Base-by-base conservation (phyloP, 2,113 vertebrate genomes). In the Leucoraja erinaceus region DNA sequence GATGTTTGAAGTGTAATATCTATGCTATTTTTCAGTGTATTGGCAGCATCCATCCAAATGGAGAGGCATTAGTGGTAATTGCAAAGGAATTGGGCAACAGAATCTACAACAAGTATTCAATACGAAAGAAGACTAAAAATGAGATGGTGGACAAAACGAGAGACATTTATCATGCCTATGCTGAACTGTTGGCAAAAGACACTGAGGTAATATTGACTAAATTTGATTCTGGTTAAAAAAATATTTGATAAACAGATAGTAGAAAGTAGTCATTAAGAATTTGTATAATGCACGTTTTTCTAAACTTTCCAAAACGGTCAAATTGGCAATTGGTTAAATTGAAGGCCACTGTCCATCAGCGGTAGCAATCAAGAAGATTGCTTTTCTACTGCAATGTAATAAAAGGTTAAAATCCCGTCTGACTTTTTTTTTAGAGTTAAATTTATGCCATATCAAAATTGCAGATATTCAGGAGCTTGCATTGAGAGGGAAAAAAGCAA, bases 181-280 rank as follows among this genome's bases (percentile, higher is more conserved):
- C 95, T 10, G 95, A 95, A 5, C 95, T 99, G 56, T 95, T 99
- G 93, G 97, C 98, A 10, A 96, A 96, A 25, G 97, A 99, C 91
- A 94, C 94, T 0, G 92, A 96, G 97, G 99, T 99, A 94, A 77
- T 93, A 0, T 0, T n/a, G 10, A 31, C 5, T 86, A n/a, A n/a
- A 63, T 31, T 59, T 54, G 47, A 54, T 70, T 75, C 5, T 59
- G 75, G 38, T 74, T n/a, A n/a, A n/a, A 12, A 22, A 68, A 75
- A 25, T 93, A 25, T 63, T 0, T 18, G 4, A 72, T 63, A 22
- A 56, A 28, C 12, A 38, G 31, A 88, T 56, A 16, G 12, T 47
- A 54, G 59, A 61, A 5, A 90, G 0, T 25, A 28, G 7, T 25
- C 31, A 33, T 66, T 38, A 38, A 68, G 56, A 68, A 90, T 10